Conservation (phyloP, 2,113 vertebrate species). For the Scatophagus argus region DNA sequence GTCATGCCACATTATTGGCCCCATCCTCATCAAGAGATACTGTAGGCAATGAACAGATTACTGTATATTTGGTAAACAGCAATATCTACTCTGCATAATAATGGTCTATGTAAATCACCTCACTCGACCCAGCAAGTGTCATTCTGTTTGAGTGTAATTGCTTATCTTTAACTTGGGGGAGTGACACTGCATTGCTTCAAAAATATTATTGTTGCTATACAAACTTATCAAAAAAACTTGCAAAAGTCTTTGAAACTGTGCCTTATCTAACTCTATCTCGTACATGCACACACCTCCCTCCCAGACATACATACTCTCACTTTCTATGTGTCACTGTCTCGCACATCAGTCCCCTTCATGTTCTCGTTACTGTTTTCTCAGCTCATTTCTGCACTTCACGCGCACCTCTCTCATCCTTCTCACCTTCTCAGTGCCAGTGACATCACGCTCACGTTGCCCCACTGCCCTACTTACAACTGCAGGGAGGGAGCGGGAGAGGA, state of each 20-base stretch:
- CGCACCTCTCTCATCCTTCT: slow-evolving; percentile 53
- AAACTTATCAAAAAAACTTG: background rate
- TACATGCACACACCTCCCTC: background rate
- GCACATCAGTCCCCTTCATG: slow-evolving; percentile 29
- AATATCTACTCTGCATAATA: slow-evolving; percentile 2
- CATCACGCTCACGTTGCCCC: slow-evolving; percentile 80
- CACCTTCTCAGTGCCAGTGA: slow-evolving; percentile 68
- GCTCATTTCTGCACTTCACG: slow-evolving; percentile 31
- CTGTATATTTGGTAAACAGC: slow-evolving; percentile 22
- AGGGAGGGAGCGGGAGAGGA: slow-evolving; percentile 69
- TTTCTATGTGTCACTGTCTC: slow-evolving; percentile 17
- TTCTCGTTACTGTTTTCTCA: slow-evolving; percentile 29
- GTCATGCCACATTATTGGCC: slow-evolving; percentile 7
- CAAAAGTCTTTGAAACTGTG: slow-evolving; percentile 56
- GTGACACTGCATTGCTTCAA: background rate
- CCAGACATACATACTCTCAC: background rate
- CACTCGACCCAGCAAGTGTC: slow-evolving; percentile 11
- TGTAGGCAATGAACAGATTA: slow-evolving; percentile 16
- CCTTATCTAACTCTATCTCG: slow-evolving; percentile 2
- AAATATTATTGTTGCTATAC: background rate
- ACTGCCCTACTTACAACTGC: slow-evolving; percentile 84
- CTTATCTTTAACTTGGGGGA: background rate
- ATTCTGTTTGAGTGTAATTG: slow-evolving; percentile 13
- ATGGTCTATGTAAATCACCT: background rate
- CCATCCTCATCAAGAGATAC: slow-evolving; percentile 17